phyloP scores from a whole-genome alignment of 2,797 vertebrate genomes.

The Tragopan temminckii region DNA sequence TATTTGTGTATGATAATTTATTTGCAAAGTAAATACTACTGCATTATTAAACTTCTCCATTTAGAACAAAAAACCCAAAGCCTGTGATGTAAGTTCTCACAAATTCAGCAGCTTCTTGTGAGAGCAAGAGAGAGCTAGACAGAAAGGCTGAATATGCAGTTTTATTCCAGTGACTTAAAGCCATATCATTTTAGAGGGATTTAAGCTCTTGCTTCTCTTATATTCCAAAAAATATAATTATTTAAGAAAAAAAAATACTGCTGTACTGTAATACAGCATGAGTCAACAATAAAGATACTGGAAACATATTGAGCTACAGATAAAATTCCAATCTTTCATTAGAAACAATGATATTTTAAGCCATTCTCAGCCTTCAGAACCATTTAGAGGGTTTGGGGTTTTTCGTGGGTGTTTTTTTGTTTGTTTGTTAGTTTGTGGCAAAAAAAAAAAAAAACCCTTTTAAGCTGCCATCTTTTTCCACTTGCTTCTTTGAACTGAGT shows the following conservation, averaged over 20 bases:
- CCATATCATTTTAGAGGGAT: neutral
- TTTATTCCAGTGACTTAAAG: neutral
- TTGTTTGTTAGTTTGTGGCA: neutral
- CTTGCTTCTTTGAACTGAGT: neutral
- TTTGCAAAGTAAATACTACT: neutral
- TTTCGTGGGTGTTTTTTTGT: neutral
- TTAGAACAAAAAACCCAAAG: neutral
- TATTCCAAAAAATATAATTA: neutral
- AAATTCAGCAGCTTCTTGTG: constrained; percentile 5
- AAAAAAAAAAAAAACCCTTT: neutral
- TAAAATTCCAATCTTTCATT: neutral
- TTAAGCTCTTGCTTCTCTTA: neutral
- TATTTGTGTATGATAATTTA: neutral
- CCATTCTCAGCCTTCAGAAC: neutral
- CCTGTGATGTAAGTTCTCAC: neutral
- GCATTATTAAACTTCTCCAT: neutral
- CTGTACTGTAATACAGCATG: neutral
- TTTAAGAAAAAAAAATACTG: neutral
- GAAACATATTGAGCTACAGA: neutral
- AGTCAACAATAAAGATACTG: neutral
- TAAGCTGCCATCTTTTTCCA: neutral
- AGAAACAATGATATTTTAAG: neutral
- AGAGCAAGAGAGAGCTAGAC: constrained; percentile 1
- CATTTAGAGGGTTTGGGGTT: neutral
- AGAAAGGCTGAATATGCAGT: neutral